Evolutionary conservation across 1,140 invertebrate genomes (phyloP).

Genomic region (Zaprionus ornatus): DNA sequence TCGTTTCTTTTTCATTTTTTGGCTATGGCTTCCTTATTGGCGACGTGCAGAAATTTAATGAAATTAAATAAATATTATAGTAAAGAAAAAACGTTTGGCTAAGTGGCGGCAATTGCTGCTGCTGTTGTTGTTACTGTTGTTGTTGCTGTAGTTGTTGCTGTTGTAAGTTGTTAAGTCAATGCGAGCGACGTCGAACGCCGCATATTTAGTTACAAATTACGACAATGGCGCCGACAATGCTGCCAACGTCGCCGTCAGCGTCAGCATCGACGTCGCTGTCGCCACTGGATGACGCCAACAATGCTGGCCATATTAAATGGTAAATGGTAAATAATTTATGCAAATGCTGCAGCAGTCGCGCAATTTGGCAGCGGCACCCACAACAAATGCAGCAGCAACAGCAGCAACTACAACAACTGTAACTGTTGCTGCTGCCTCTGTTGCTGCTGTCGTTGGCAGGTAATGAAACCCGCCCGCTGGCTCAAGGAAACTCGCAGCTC

Average conservation of each 20-base stretch:
- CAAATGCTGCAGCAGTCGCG: conserved; percentile 71
- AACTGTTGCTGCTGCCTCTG: conserved; percentile 20
- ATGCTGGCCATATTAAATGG: conserved; percentile 78
- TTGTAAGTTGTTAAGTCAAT: conserved; percentile 27
- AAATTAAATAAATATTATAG: conserved; percentile 80
- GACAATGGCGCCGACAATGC: conserved; percentile 66
- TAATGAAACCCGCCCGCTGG: conserved; percentile 80
- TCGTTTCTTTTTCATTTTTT: conserved; percentile 19
- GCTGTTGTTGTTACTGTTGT: conserved; percentile 5
- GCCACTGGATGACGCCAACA: conserved; percentile 44
- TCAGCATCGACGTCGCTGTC: conserved; percentile 16
- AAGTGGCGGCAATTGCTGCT: conserved; percentile 30
- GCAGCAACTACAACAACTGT: conserved; percentile 38
- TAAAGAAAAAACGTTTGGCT: conserved; percentile 36
- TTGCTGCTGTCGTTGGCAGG: conserved; percentile 45
- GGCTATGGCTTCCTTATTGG: conserved; percentile 73
- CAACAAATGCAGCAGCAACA: conserved; percentile 46
- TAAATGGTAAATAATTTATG: conserved; percentile 83
- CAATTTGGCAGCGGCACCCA: conserved; percentile 75
- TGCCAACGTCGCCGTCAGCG: conserved; percentile 17
- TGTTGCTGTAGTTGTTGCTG: conserved; percentile 10
- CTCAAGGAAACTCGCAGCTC: conserved; percentile 70
- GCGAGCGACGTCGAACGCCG: conserved; percentile 33
- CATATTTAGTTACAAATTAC: conserved; percentile 82
- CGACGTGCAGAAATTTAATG: conserved; percentile 77